Conservation (phyloP, 92 coral and sea anemone genomes). For the Zoanthus solanderi region DNA sequence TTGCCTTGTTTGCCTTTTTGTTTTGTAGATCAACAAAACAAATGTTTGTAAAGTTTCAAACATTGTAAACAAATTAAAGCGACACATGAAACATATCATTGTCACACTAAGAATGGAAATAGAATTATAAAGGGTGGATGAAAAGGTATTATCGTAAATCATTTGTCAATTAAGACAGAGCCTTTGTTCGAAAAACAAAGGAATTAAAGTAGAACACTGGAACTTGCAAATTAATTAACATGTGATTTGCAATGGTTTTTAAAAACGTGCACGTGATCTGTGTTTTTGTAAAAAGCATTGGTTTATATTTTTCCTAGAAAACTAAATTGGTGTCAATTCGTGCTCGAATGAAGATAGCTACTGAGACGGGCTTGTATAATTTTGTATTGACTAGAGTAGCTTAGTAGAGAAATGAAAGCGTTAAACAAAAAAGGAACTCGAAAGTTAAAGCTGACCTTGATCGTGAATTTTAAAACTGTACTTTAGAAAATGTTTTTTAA, state of each 20-base stretch:
- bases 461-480: no score
- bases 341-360: no score
- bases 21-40: background rate
- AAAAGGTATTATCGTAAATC: conserved; percentile 8
- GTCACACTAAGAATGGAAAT: background rate
- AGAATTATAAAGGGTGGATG: background rate
- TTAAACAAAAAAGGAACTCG: no score
- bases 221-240: background rate
- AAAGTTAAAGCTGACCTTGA: no score
- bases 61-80: background rate
- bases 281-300: background rate
- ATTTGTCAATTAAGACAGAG: conserved; percentile 11
- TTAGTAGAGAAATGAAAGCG: no score
- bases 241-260: background rate
- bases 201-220: background rate
- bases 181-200: conserved; percentile 25
- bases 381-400: no score
- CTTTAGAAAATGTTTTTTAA: no score
- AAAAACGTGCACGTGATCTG: background rate
- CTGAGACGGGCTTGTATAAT: no score
- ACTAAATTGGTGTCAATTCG: no score
- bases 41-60: background rate
- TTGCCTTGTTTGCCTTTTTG: background rate
- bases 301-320: background rate
- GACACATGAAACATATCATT: background rate